phyloP scores from a whole-genome alignment of 1,140 invertebrate species.

The Eubasilissa regina region DNA sequence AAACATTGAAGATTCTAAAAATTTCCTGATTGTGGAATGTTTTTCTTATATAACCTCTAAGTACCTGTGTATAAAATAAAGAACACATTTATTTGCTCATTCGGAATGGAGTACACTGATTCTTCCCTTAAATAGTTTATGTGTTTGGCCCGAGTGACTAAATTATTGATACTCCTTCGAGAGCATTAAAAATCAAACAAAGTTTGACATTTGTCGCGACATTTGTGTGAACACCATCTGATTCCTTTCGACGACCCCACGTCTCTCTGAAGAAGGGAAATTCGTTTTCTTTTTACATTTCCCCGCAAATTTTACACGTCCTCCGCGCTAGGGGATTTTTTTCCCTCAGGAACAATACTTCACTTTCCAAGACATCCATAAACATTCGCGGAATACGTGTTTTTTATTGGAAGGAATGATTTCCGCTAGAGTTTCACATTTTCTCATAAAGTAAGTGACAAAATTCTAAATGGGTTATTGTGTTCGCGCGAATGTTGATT shows the following conservation, averaged over 20 bases:
- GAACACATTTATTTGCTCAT: no score
- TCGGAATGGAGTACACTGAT: no score
- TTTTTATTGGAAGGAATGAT: slow-evolving; percentile 22
- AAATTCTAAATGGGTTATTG: no score
- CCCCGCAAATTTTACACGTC: slow-evolving; percentile 33
- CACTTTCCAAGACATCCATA: slow-evolving; percentile 35
- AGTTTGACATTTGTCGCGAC: slow-evolving; percentile 39
- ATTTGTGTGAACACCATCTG: slow-evolving; percentile 30
- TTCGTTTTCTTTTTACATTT: slow-evolving; percentile 38
- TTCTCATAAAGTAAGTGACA: background rate
- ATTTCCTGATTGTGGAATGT: no score
- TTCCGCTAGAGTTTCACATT: slow-evolving; percentile 22
- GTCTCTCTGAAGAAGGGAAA: slow-evolving; percentile 16
- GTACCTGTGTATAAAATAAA: no score
- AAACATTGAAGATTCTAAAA: no score
- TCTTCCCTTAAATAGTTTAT: no score
- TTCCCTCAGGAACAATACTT: slow-evolving; percentile 36
- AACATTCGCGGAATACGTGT: slow-evolving; percentile 25
- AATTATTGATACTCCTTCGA: slow-evolving; percentile 33
- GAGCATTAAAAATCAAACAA: slow-evolving; percentile 35
- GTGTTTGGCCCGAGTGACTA: background rate
- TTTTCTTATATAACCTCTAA: no score
- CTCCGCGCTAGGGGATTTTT: background rate
- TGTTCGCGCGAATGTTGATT: no score
- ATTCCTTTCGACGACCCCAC: background rate